Evolutionary conservation across 2,797 vertebrate species (phyloP), one percentile per base, ranked within the genome.

Genomic region (Hydrocynus forskahlii): DNA sequence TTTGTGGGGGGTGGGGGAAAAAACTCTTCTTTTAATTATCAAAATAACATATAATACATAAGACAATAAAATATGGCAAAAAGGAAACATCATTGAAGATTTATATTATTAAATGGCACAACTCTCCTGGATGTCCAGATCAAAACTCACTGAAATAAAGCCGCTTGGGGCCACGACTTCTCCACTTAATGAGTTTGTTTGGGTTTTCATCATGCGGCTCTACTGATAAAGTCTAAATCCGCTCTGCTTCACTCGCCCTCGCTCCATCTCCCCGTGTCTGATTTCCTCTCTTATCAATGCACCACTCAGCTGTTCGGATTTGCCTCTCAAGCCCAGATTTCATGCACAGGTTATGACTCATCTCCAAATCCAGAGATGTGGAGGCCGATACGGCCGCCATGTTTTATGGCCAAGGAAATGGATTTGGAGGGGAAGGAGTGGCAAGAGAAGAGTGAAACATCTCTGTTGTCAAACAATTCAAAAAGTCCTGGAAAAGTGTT

Each of bases 311-410:
- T n/a, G 10, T 50, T 45, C 23, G 57, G 72, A 70, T 70, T 83
- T 60, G 79, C 70, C 79, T 70, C 70, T 69, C 69, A 74, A 81
- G 76, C 57, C 52, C 66, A 81, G 76, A 79, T 79, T 81, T 64
- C 71, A 66, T 35, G 60, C 23, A 12, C 70, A 62, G 54, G 77
- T 67, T 79, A 66, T 29, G 63, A 57, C 64, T 79, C 71, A 72
- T 71, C 83, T 81, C 76, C 40, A 64, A 59, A 79, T 69, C 66
- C 71, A 4, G 50, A 79, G 83, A 84, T 84, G 60, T 40, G 59
- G 38, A 45, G 0, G 16, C 17, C 16, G 78, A 83, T 73, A 83
- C 1, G 7, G 54, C 45, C 38, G 50, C 29, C 59, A 10, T 25
- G 35, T 68, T 29, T 5, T 57, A 81, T 59, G 48, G 23, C 8